Evolutionary conservation across 2,113 vertebrate genomes (phyloP), one percentile per base, ranked within the genome.

Genomic region (Oenanthe oenanthe): DNA sequence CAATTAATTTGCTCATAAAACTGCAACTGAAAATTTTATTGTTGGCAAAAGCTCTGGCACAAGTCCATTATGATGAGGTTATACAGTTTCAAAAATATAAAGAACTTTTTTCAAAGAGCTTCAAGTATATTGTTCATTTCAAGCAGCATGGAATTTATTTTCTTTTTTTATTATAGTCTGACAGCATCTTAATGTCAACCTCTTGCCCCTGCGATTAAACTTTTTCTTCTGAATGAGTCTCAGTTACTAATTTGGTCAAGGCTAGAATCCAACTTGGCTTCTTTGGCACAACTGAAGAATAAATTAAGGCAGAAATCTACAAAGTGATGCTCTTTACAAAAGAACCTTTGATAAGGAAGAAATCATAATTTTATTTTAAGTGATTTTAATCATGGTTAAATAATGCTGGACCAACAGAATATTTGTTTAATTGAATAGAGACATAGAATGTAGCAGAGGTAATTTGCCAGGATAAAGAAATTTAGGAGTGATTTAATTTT

Each of bases 381-480:
- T 82, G n/a, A 82, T 68, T 88, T 95, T 95, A 96, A 96, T 95
- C 61, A 66, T 24, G 3, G 68, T 88, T 95, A 96, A 97, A 96
- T 93, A 96, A 95, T 77, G 42, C 88, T 92, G 58, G 74, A 82
- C 71, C 9, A 10, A 67, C 13, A 79, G 77, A 95, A 96, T 96
- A 95, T 97, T 94, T 92, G 71, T 94, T 95, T 95, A 96, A 96
- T 97, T 97, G 88, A 95, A 88, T 54, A 86, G 91, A 97, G 95
- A 91, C 70, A 63, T 24, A 86, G 71, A 81, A 92, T 76, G 89
- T 51, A 96, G 61, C 92, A 88, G 62, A 95, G 48, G 91, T 93
- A 97, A 97, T 97, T 97, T 97, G 80, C 95, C 94, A 95, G 77
- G 65, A 43, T 67, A 82, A 78, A 56, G 43, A 95, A 95, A 97